Base-by-base conservation (phyloP, 1,140 invertebrate genomes). In the Oncopeltus fasciatus region DNA sequence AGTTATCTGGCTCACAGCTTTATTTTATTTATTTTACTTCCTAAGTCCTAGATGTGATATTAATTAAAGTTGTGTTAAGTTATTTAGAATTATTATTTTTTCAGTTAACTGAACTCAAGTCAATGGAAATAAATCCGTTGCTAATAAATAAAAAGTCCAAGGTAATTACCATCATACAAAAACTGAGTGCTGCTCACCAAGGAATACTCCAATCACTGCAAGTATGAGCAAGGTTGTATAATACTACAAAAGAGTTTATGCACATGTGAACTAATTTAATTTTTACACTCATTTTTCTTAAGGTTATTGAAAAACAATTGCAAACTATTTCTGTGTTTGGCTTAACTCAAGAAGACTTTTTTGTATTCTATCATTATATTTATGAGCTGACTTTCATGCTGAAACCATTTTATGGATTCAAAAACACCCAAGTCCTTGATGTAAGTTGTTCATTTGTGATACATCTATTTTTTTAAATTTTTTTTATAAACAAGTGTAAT, bases 301-400 rank as follows among this genome's bases (percentile, higher is more conserved):
- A 53, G 49, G 49, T 53, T 53, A 53, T 53, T 53, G 49, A 53
- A 14, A 53, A 53, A 53, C 49, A 53, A 11, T 26, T 53, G 26
- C 49, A 53, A 24, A 53, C 49, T 16, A 53, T 53, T 9, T 53
- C 49, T 24, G 24, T 53, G 24, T 24, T 53, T 53, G 49, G 49
- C 4, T 24, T 24, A 53, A 53, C 49, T 16, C 49, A 53, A 53
- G 49, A 53, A 8, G 14, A 24, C 14, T 11, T 53, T 24, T 53
- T 18, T 53, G 16, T 24, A 4, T 53, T 53, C 26, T 53, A 53
- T 24, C 20, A 53, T 14, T 53, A 14, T 26, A 53, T 53, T 24
- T 53, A 3, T 53, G 49, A 53, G 26, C 14, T 53, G 12, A 53
- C 49, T 2, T 14, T 53, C 2, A 53, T 53, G n/a, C 49, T 53